Base-by-base conservation (phyloP, 2,888 invertebrate genomes). In the Endomychus coccineus region DNA sequence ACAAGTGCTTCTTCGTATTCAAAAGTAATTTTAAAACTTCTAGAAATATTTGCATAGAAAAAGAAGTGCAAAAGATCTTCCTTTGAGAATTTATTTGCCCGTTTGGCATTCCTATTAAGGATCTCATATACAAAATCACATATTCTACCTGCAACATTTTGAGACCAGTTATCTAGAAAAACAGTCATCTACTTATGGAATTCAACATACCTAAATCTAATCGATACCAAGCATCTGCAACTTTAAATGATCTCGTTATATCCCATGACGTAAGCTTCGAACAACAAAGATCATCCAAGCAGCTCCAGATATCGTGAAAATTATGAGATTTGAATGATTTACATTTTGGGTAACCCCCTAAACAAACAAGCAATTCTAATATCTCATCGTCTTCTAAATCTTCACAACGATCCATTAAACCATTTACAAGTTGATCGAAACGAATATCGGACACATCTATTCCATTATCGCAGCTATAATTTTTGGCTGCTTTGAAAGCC, bases 261-360 rank as follows among this genome's bases (percentile, higher is more conserved):
- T 68, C 56, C 78, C 79, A 80, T 0, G 56, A 48, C 22, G 71
- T 61, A 1, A 65, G 48, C 42, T 53, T 56, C 56, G 55, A 59
- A 10, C 71, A 56, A 50, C 83, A 83, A 35, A 75, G 74, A 46
- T 75, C 71, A 55, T 86, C 83, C 29, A 88, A 54, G 7, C 75
- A 73, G 32, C 71, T 75, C 78, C 81, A 81, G 1, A 85, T 61
- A 51, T 75, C 74, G 37, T 73, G 68, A 50, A 68, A 80, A 58
- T 80, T 79, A 39, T 71, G 70, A 3, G 73, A 67, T 34, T 69
- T 65, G 5, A 71, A 62, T 1, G 72, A 69, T 11, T 62, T 58
- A 10, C 74, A 69, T 30, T 61, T 57, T 1, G 79, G 77, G 64
- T 75, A 73, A 24, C 68, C 55, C 2, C 55, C 53, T 5, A 84